Evolutionary conservation across 2,888 invertebrate genomes (phyloP), one percentile per base, ranked within the genome.

Genomic region (Zele albiditarsus): DNA sequence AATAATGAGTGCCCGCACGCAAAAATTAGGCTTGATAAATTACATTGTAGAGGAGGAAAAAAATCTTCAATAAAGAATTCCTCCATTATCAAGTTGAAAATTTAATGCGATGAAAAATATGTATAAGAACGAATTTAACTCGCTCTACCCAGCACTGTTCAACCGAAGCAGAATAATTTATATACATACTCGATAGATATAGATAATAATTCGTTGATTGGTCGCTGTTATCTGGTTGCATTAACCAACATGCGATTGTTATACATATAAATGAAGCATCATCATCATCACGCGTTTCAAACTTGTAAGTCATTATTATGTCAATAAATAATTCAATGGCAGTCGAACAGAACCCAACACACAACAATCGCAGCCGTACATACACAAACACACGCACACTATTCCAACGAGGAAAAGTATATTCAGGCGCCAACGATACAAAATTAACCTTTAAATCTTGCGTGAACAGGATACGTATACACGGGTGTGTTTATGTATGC

Each of bases 241-340:
- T 53, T 53, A 20, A n/a, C n/a, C n/a, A 46, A 46, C 16, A 5
- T n/a, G n/a, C 46, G 5, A 46, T 46, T 46, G n/a, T 46, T 46
- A 16, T 46, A 46, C 16, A 46, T n/a, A 46, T 1, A 20, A 53
- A 53, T 14, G n/a, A 53, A 53, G 20, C 1, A 53, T 23, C 23
- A 53, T 53, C 6, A 53, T 23, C 53, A 53, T 20, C 8, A 20
- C 20, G 20, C n/a, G 8, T 53, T 53, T 46, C 4, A 3, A 31
- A 62, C 14, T 31, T 28, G 16, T 16, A 60, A 28, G 8, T 60
- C 2, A 62, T 62, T 31, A 31, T 31, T 62, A 62, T 62, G n/a
- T 14, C 28, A 62, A 62, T 62, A 62, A 62, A 62, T 62, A 62
- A 62, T 62, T 62, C 31, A 62, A 28, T n/a, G 31, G 31, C 5